phyloP scores from a whole-genome alignment of 2,888 invertebrate genomes.

The Phyto melanocephala region DNA sequence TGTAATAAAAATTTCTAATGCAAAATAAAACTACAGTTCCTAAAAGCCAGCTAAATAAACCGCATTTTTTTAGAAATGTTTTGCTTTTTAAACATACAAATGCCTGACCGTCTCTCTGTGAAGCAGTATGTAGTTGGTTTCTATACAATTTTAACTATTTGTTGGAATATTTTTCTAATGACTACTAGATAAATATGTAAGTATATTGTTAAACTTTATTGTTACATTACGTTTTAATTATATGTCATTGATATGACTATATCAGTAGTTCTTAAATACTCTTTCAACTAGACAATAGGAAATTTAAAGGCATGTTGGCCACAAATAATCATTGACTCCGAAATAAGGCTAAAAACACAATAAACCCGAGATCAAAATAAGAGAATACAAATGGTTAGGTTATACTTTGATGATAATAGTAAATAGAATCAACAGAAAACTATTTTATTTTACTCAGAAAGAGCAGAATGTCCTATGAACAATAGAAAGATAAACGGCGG shows the following conservation, averaged over 20 bases:
- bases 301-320: too few species aligned
- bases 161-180: constrained; percentile 43
- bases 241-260: constrained; percentile 52
- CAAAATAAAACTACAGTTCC: neutral
- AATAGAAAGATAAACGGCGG: too few species aligned
- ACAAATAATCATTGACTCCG: too few species aligned
- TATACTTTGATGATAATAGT: too few species aligned
- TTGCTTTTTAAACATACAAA: neutral
- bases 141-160: constrained; percentile 43
- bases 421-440: too few species aligned
- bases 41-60: neutral
- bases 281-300: neutral
- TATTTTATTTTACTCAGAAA: too few species aligned
- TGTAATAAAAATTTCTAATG: constrained; percentile 42
- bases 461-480: too few species aligned
- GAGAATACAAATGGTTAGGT: too few species aligned
- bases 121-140: neutral
- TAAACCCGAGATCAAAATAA: too few species aligned
- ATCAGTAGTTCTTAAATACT: constrained; percentile 19
- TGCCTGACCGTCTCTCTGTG: neutral
- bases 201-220: neutral
- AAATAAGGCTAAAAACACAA: too few species aligned
- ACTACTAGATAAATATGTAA: neutral
- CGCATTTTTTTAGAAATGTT: neutral
- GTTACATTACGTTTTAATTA: constrained; percentile 49